These are phyloP conservation scores for Limnothrissa miodon DNA, from an alignment of 2,113 vertebrate species.

Conservation along the genomic window DNA sequence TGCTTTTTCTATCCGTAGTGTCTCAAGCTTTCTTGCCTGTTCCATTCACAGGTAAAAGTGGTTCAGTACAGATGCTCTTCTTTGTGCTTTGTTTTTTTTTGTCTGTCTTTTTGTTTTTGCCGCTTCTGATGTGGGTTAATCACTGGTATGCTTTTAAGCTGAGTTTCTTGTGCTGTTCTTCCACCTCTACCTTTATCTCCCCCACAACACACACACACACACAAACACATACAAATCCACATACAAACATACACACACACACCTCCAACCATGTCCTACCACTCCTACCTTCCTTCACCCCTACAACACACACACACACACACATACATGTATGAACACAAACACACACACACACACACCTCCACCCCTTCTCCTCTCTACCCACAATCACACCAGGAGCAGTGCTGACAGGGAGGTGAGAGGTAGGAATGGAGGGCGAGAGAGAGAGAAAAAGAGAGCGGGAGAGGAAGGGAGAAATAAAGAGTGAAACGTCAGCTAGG, in stretches of 20 bases:
- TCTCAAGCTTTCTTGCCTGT: not conserved
- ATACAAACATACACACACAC: not conserved
- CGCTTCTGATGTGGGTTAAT: not conserved
- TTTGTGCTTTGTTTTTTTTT: not conserved
- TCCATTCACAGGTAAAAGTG: not conserved
- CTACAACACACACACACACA: not conserved
- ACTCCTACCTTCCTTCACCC: not conserved
- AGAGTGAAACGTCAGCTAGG: constrained; percentile 43
- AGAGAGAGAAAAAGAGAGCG: constrained; percentile 38
- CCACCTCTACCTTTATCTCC: not conserved
- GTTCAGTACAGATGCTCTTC: not conserved
- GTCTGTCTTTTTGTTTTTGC: not conserved
- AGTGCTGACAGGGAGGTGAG: constrained; percentile 17
- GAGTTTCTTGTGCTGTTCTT: not conserved
- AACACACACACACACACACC: not conserved
- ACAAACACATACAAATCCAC: not conserved
- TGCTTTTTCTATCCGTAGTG: not conserved
- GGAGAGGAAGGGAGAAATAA: constrained; percentile 48
- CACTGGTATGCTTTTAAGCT: not conserved
- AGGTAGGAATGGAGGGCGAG: constrained; percentile 38
- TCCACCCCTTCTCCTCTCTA: not conserved
- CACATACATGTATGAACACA: not conserved
- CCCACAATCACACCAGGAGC: constrained; percentile 26
- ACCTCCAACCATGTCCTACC: constrained; percentile 2
- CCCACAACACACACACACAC: not conserved